phyloP scores from a whole-genome alignment of 2,888 invertebrate genomes.

The Nycteola revayana region DNA sequence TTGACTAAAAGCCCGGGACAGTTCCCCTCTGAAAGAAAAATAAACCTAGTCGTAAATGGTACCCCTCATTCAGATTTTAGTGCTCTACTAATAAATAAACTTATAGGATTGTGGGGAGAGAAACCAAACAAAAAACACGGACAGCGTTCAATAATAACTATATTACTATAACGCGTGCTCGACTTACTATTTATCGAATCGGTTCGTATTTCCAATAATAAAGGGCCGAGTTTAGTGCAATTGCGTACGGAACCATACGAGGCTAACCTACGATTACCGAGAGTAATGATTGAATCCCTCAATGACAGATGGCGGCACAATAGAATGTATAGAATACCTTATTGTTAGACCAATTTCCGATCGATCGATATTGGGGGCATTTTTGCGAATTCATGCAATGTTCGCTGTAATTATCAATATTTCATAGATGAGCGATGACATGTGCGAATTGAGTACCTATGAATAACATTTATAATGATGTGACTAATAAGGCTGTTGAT shows the following conservation, averaged over 20 bases:
- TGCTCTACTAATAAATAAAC: slow-evolving; percentile 74
- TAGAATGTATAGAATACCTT: slow-evolving; percentile 38
- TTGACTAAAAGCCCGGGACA: slow-evolving; percentile 55
- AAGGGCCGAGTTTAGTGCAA: slow-evolving; percentile 56
- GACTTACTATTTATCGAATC: slow-evolving; percentile 54
- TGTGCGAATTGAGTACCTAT: slow-evolving; percentile 34
- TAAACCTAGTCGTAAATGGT: slow-evolving; percentile 67
- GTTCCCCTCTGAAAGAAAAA: slow-evolving; percentile 60
- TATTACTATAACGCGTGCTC: slow-evolving; percentile 61
- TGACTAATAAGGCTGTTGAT: slow-evolving; percentile 23
- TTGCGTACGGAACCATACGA: slow-evolving; percentile 37
- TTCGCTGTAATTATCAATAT: slow-evolving; percentile 41
- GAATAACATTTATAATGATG: slow-evolving; percentile 30
- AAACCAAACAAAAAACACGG: slow-evolving; percentile 38
- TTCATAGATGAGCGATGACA: slow-evolving; percentile 53
- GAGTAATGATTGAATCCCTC: slow-evolving; percentile 60
- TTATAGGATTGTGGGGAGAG: slow-evolving; percentile 62
- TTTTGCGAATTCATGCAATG: slow-evolving; percentile 64
- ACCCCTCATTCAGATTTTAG: slow-evolving; percentile 66
- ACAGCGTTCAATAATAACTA: slow-evolving; percentile 57
- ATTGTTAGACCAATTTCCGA: slow-evolving; percentile 66
- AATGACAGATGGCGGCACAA: slow-evolving; percentile 76
- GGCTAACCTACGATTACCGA: slow-evolving; percentile 63
- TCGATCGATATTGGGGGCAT: slow-evolving; percentile 60
- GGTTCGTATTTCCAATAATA: slow-evolving; percentile 55